Base-by-base conservation (phyloP, 2,888 invertebrate genomes). In the Drosophila algonquin region DNA sequence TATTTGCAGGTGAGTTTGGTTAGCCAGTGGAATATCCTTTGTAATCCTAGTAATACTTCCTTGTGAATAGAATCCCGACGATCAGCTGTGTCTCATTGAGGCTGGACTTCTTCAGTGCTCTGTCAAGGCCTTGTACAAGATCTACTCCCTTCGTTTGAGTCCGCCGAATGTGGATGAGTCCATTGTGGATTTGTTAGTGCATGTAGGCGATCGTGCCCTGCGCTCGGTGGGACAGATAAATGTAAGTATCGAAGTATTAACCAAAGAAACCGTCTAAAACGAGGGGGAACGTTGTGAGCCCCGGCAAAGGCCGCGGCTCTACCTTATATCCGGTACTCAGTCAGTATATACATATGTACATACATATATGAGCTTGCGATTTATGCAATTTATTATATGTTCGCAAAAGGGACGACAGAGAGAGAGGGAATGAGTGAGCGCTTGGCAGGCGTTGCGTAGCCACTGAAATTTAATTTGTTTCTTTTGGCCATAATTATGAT, bases 211-310 rank as follows among this genome's bases (percentile, higher is more conserved):
- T 27, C 89, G 83, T 46, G 90, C 92, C 0, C 71, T 92, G 0
- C 90, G 89, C 46, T 92, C 92, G 9, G 74, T 83, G n/a, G 92
- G 92, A 0, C 90, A 91, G 40, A 92, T 92, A 14, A 91, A 90
- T 76, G 92, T 92, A 63, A 76, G 89, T 76, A 4, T 0, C 7
- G 1, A 0, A 0, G 6, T 1, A 0, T 12, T 24, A 10, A 35
- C 0, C 7, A 40, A 46, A 2, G 1, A 0, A n/a, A 9, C 14
- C 2, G 1, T 2, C 3, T 16, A 8, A 18, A 24, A 1, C n/a
- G n/a, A n/a, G n/a, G n/a, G n/a, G n/a, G n/a, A n/a, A n/a, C n/a
- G n/a, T n/a, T n/a, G n/a, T n/a, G n/a, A n/a, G n/a, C n/a, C n/a
- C n/a, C n/a, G n/a, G n/a, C n/a, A n/a, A n/a, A n/a, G n/a, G n/a